Percentiles rank a stretch among this genome's conserved stretches.
Conservation (phyloP, 2,797 vertebrate genomes). For the Channallabes apus region DNA sequence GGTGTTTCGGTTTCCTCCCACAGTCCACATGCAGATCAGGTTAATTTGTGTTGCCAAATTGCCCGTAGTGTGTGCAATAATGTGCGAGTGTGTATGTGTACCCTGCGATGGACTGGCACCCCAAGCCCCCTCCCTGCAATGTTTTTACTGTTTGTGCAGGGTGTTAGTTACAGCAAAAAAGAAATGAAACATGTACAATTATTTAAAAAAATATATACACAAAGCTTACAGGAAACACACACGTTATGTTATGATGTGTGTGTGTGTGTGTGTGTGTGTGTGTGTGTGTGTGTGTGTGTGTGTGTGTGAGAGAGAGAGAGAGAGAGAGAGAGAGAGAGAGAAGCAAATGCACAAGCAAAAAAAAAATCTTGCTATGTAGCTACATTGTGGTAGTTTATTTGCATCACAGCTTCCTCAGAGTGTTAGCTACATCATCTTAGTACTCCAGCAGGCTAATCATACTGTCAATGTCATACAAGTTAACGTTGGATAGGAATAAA, state of each 20-base stretch:
- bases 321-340: too few species aligned
- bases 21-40: too few species aligned
- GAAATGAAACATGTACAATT: neutral
- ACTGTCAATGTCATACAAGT: neutral
- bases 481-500: too few species aligned
- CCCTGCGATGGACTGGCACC: too few species aligned
- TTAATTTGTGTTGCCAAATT: too few species aligned
- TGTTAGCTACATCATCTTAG: neutral
- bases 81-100: too few species aligned
- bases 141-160: neutral
- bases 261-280: neutral
- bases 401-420: conserved; percentile 4
- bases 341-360: neutral
- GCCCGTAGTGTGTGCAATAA: too few species aligned
- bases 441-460: conserved; percentile 7
- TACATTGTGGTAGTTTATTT: neutral
- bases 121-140: too few species aligned
- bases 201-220: neutral
- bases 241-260: neutral
- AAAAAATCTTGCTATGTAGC: neutral
- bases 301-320: too few species aligned
- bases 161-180: too few species aligned
- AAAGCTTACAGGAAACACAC: neutral
- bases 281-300: neutral
- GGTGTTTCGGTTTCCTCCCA: too few species aligned